phyloP scores from a whole-genome alignment of 1,140 invertebrate species.

The Brachionus calyciflorus region DNA sequence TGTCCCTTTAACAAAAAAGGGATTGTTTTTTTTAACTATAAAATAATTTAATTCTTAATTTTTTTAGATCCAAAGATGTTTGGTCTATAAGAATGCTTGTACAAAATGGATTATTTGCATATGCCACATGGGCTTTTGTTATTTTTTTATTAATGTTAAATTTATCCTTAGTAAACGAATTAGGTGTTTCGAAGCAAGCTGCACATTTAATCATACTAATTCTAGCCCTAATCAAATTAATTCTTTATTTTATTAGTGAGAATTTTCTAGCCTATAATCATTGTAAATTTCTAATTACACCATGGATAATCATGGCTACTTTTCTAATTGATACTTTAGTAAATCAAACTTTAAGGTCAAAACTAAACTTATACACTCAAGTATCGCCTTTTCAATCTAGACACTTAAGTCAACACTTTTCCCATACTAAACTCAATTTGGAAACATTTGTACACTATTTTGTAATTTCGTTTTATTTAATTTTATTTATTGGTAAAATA shows the following conservation, averaged over 20 bases:
- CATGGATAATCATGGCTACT: not conserved
- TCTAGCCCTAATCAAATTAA: not conserved
- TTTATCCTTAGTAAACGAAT: not conserved
- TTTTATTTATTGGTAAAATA: slow-evolving; percentile 27
- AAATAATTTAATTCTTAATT: not conserved
- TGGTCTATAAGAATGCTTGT: slow-evolving; percentile 39
- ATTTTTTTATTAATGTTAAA: slow-evolving; percentile 24
- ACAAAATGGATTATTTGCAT: slow-evolving; percentile 35
- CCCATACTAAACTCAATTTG: slow-evolving; percentile 11
- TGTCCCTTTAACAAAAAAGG: no score
- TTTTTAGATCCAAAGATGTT: slow-evolving; percentile 3
- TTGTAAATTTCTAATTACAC: slow-evolving; percentile 34
- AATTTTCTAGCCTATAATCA: slow-evolving; percentile 17
- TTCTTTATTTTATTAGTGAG: slow-evolving; percentile 13
- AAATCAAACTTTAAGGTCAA: not conserved
- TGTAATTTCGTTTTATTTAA: not conserved
- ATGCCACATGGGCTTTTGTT: slow-evolving; percentile 35
- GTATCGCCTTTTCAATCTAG: not conserved
- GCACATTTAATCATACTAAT: not conserved
- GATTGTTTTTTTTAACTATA: not conserved
- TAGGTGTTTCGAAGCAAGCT: not conserved
- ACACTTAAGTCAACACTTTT: not conserved
- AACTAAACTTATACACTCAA: not conserved
- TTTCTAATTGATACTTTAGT: slow-evolving; percentile 27
- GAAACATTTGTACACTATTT: not conserved